These are phyloP conservation scores for Galleria mellonella DNA, from an alignment of 1,140 invertebrate genomes.

Conservation along the genomic window DNA sequence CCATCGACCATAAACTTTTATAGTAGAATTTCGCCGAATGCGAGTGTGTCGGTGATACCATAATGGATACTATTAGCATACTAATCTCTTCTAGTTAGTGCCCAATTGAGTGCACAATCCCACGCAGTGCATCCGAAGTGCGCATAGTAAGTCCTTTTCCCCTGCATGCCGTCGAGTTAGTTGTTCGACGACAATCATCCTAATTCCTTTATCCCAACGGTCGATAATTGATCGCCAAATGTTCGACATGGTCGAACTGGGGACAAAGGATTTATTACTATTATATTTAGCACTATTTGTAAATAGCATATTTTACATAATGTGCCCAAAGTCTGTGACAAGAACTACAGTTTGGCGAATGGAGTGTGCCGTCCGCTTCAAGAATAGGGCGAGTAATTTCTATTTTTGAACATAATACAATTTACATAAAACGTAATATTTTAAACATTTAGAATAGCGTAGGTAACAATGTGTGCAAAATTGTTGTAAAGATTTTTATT, in stretches of 20 bases:
- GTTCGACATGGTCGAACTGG: constrained; percentile 7
- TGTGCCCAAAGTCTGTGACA: constrained; percentile 26
- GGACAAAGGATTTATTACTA: constrained; percentile 33
- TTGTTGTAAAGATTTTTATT: constrained; percentile 30
- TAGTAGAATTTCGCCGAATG: constrained; percentile 49
- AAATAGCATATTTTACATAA: constrained; percentile 6
- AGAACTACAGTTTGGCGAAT: constrained; percentile 50
- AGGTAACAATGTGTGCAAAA: constrained; percentile 40
- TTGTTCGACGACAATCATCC: neutral
- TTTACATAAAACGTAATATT: constrained; percentile 49
- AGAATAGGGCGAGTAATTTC: constrained; percentile 69
- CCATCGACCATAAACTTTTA: constrained; percentile 58
- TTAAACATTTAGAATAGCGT: constrained; percentile 61
- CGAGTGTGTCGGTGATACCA: constrained; percentile 38
- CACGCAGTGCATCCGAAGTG: constrained; percentile 26
- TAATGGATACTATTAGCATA: constrained; percentile 59
- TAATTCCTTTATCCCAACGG: neutral
- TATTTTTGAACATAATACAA: constrained; percentile 53
- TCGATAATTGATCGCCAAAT: neutral
- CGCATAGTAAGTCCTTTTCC: constrained; percentile 43
- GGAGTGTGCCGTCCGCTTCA: constrained; percentile 49
- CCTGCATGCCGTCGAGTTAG: constrained; percentile 12
- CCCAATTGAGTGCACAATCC: constrained; percentile 36
- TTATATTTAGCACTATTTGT: constrained; percentile 5
- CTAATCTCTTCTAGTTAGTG: constrained; percentile 61